Percentiles rank a stretch among this genome's conserved stretches.
phyloP scores from a whole-genome alignment of 2,113 vertebrate genomes.

The Aix galericulata region DNA sequence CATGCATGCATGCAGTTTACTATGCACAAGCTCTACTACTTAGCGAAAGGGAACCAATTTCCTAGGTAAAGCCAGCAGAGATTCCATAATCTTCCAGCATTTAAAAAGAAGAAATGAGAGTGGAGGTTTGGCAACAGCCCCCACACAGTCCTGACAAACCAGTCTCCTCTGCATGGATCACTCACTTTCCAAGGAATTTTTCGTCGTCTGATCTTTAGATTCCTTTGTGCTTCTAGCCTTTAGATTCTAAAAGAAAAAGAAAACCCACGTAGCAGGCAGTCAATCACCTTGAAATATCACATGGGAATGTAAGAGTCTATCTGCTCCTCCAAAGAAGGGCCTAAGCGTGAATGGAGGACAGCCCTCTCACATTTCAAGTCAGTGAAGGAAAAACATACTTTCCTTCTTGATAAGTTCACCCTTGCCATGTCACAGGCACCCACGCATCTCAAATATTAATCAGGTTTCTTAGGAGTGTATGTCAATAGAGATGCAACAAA shows the following conservation, averaged over 20 bases:
- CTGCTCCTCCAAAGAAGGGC: background rate
- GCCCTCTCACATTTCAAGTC: background rate
- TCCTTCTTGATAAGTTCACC: background rate
- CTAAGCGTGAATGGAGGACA: background rate
- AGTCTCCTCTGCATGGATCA: background rate
- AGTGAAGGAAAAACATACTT: background rate
- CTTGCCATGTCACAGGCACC: background rate
- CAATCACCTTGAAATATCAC: conserved; percentile 6
- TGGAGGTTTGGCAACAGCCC: background rate
- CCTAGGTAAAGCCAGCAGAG: background rate
- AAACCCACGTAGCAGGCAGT: background rate
- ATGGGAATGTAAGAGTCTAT: background rate
- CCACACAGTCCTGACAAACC: conserved; percentile 12
- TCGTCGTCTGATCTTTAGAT: conserved; percentile 88
- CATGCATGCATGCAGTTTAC: background rate
- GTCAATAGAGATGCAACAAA: background rate
- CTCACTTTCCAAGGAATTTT: conserved; percentile 96
- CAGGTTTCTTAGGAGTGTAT: background rate
- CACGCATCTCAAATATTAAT: background rate
- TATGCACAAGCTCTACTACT: background rate
- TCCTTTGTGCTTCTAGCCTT: conserved; percentile 93
- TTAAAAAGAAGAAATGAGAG: background rate
- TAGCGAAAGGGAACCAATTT: background rate
- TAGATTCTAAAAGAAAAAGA: conserved; percentile 85
- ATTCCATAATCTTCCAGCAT: background rate